Percentiles rank a stretch among this genome's conserved stretches.
phyloP scores from a whole-genome alignment of 1,140 invertebrate species.

The Atta texana region DNA sequence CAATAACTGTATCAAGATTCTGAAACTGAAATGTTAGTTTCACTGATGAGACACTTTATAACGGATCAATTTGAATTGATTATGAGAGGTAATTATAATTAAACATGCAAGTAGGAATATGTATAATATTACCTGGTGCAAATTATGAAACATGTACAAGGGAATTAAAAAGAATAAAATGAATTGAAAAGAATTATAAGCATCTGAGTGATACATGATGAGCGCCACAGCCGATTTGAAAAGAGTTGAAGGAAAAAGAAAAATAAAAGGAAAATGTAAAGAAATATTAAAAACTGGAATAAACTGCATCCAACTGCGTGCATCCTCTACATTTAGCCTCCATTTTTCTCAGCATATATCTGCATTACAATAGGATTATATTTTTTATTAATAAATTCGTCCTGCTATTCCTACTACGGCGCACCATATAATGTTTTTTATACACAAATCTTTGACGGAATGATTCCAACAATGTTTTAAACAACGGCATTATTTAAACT shows the following conservation, averaged over 20 bases:
- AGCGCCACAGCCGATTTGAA: conserved; percentile 10
- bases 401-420: conserved; percentile 3
- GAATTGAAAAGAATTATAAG: conserved; percentile 17
- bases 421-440: not conserved
- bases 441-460: conserved; percentile 8
- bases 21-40: not conserved
- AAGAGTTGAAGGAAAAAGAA: not conserved
- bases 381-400: conserved; percentile 38
- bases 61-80: no score
- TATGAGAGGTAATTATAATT: not conserved
- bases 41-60: not conserved
- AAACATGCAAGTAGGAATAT: not conserved
- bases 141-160: not conserved
- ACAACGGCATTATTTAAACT: conserved; percentile 15
- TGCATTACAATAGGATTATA: conserved; percentile 30
- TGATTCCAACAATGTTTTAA: conserved; percentile 30
- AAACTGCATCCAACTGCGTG: conserved; percentile 22
- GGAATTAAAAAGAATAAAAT: not conserved
- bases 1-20: not conserved
- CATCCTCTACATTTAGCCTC: conserved; percentile 1
- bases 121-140: not conserved
- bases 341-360: conserved; percentile 6
- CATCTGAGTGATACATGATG: conserved; percentile 14
- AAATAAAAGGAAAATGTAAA: not conserved
- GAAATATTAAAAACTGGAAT: not conserved